Evolutionary conservation across 37 sponge, comb jelly and placozoan species (phyloP).

Genomic region (Agelas oroides): DNA sequence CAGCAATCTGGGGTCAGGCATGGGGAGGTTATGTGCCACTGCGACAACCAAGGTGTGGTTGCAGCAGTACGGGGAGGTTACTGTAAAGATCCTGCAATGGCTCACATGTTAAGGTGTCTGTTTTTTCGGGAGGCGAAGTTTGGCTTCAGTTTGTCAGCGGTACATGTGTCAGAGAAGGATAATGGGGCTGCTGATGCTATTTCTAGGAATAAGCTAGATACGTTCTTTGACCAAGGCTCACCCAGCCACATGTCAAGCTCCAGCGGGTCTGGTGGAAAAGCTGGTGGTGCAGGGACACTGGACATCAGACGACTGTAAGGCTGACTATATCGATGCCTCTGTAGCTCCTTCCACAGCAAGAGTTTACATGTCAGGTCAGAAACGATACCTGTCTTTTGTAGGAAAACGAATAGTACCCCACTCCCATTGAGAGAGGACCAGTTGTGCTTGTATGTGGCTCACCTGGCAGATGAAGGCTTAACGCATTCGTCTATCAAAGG

Average conservation of each 20-base stretch:
- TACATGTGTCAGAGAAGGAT: neutral
- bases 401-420: too few relatives aligned
- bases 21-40: conserved; percentile 6
- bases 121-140: conserved; percentile 6
- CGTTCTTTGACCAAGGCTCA: neutral
- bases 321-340: neutral
- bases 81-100: conserved; percentile 1
- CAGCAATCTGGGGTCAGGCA: conserved; percentile 1
- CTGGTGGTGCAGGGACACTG: too few relatives aligned
- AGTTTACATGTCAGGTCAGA: too few relatives aligned
- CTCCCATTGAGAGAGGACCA: conserved; percentile 6
- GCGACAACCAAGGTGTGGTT: conserved; percentile 1
- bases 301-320: conserved; percentile 1
- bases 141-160: neutral
- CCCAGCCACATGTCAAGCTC: too few relatives aligned
- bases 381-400: too few relatives aligned
- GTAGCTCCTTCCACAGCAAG: conserved; percentile 1
- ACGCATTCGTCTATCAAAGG: conserved; percentile 1
- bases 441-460: neutral
- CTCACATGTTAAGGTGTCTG: neutral
- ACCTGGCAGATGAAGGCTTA: neutral
- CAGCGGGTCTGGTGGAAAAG: too few relatives aligned
- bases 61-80: conserved; percentile 1
- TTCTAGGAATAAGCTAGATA: neutral
- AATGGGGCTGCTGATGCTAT: neutral